phyloP scores from a whole-genome alignment of 2,113 vertebrate species.

The Carlito syrichta region DNA sequence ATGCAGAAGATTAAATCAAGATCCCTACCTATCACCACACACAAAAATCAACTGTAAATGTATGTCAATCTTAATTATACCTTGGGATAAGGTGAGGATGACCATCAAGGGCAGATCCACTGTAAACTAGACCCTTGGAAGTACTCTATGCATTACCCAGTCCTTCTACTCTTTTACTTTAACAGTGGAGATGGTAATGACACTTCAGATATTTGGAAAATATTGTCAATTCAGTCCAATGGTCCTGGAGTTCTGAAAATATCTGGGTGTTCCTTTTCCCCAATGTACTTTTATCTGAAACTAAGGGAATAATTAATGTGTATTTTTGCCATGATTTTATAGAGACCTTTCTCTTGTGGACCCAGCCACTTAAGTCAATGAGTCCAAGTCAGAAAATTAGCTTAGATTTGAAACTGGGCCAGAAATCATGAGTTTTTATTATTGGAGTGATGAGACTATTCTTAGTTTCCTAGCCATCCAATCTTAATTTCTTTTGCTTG shows the following conservation, averaged over 20 bases:
- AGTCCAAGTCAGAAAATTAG: not conserved
- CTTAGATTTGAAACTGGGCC: not conserved
- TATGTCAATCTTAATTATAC: too few relatives aligned
- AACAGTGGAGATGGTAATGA: not conserved
- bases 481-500: not conserved
- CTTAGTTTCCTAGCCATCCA: not conserved
- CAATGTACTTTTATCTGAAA: not conserved
- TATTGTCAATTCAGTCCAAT: not conserved
- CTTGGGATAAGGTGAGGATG: not conserved
- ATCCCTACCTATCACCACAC: too few relatives aligned
- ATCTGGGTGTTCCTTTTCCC: not conserved
- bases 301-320: not conserved
- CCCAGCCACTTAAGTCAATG: not conserved
- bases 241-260: not conserved
- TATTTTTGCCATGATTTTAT: not conserved
- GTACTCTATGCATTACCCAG: not conserved
- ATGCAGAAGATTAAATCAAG: too few relatives aligned
- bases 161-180: not conserved
- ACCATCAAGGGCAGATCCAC: not conserved
- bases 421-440: not conserved
- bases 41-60: too few relatives aligned
- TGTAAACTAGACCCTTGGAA: not conserved
- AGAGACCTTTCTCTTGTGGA: not conserved
- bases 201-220: not conserved
- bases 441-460: not conserved